Percentiles rank a stretch among this genome's conserved stretches.
phyloP scores from a whole-genome alignment of 2,888 invertebrate genomes.

The Pomacea canaliculata region DNA sequence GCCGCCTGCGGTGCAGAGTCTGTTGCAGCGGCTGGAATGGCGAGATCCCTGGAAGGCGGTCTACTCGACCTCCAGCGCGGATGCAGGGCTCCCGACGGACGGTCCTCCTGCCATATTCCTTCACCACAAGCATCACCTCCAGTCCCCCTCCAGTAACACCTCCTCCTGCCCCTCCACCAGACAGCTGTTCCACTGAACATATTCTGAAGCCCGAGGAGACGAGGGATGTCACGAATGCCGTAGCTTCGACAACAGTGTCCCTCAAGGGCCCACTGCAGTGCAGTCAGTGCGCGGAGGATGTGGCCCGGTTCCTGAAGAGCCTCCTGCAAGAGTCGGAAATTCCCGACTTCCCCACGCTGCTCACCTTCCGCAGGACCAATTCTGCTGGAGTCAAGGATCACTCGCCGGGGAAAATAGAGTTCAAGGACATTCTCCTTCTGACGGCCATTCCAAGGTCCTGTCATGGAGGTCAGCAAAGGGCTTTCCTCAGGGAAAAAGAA shows the following conservation, averaged over 20 bases:
- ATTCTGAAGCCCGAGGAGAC: no score
- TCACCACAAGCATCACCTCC: slow-evolving; percentile 7
- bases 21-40: slow-evolving; percentile 16
- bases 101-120: slow-evolving; percentile 12
- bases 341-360: background rate
- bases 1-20: slow-evolving; percentile 8
- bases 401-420: background rate
- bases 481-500: background rate
- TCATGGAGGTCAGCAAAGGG: background rate
- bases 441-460: background rate
- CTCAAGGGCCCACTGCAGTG: slow-evolving; percentile 7
- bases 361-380: background rate
- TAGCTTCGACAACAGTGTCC: background rate
- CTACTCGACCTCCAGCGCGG: slow-evolving; percentile 9
- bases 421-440: slow-evolving; percentile 1
- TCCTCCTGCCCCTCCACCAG: background rate
- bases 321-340: slow-evolving; percentile 2
- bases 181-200: background rate
- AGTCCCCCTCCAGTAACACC: background rate
- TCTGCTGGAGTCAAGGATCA: background rate
- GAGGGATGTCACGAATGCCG: no score
- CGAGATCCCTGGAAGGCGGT: slow-evolving; percentile 6
- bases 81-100: slow-evolving; percentile 12
- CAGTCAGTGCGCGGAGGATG: slow-evolving; percentile 3
- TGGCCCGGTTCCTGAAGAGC: background rate